Conservation (phyloP, 2,888 invertebrate species). For the Cacoxenus indagator region DNA sequence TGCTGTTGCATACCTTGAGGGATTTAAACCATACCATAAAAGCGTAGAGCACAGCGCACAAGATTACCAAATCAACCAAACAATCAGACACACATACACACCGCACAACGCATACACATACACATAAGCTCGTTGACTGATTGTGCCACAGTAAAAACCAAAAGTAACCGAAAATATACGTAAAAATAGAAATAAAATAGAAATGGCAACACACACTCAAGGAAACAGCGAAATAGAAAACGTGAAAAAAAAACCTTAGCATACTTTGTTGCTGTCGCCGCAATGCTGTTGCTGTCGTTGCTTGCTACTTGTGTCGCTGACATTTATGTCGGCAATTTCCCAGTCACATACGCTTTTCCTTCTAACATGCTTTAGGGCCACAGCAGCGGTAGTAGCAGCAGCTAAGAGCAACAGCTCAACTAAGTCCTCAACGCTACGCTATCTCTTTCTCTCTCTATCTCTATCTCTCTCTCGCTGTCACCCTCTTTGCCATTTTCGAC, state of each 20-base stretch:
- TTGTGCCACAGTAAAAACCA: slow-evolving; percentile 38
- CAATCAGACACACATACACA: slow-evolving; percentile 36
- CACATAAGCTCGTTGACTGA: slow-evolving; percentile 55
- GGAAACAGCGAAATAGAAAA: slow-evolving; percentile 31
- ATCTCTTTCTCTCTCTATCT: background rate
- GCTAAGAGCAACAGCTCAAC: slow-evolving; percentile 53
- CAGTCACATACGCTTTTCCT: slow-evolving; percentile 42
- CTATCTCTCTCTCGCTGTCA: background rate
- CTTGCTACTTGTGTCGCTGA: slow-evolving; percentile 42
- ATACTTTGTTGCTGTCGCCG: slow-evolving; percentile 9
- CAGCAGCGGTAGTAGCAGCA: slow-evolving; percentile 28
- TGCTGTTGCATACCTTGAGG: slow-evolving; percentile 57
- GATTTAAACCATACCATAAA: slow-evolving; percentile 45
- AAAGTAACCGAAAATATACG: slow-evolving; percentile 42
- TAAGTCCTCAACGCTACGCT: slow-evolving; percentile 44
- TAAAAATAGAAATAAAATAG: slow-evolving; percentile 20
- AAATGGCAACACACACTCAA: slow-evolving; percentile 9
- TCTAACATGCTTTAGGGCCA: slow-evolving; percentile 14
- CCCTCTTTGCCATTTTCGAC: slow-evolving; percentile 52
- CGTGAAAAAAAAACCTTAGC: slow-evolving; percentile 25
- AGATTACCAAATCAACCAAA: slow-evolving; percentile 54
- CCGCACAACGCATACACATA: slow-evolving; percentile 24
- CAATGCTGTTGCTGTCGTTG: background rate
- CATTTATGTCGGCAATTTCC: slow-evolving; percentile 66
- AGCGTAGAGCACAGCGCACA: slow-evolving; percentile 45